Base-by-base conservation (phyloP, 1,140 invertebrate species). In the Anoplophora glabripennis region DNA sequence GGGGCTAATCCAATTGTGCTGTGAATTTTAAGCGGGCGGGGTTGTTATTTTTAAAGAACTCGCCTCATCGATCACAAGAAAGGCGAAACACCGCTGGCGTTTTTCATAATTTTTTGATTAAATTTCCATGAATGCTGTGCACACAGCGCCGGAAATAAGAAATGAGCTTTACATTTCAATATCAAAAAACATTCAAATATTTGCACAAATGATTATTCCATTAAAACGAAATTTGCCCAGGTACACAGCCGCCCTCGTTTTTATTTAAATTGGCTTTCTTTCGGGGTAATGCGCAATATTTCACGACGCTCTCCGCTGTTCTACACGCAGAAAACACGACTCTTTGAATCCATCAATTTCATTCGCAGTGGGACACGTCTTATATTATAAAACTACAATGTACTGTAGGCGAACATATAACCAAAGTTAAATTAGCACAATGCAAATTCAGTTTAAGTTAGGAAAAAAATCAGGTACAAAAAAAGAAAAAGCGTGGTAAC, bases 161-260 rank as follows among this genome's bases (percentile, higher is more conserved):
- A 73, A 67, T 64, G 68, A 66, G 68, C 64, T 66, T 66, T 63
- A 59, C 69, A 70, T 74, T 73, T 72, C 72, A 69, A 72, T 74
- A 74, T 74, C 68, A 74, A 71, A 72, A 74, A 73, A 72, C 67
- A 74, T 67, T 73, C 73, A 75, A 75, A 75, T 75, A 75, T 75
- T 75, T 72, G 70, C 73, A 66, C 68, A 73, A 75, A 75, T 73
- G 73, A 75, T 75, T 75, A 75, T 75, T 75, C 73, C 73, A 75
- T 75, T 75, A 75, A 75, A 75, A 73, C 70, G 72, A 75, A 75
- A 75, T 75, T 75, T 72, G 63, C 68, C 65, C 71, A 75, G 73
- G 72, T 74, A 72, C 65, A 66, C 52, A 65, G 62, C 53, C 35
- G 51, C 55, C 44, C 34, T 57, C 52, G 36, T 55, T 67, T 66